A percentile compares a stretch with the other conserved stretches of the same genome.
These are phyloP conservation scores for Eonycteris spelaea DNA, from an alignment of 2,113 vertebrate genomes.

Conservation along the genomic window DNA sequence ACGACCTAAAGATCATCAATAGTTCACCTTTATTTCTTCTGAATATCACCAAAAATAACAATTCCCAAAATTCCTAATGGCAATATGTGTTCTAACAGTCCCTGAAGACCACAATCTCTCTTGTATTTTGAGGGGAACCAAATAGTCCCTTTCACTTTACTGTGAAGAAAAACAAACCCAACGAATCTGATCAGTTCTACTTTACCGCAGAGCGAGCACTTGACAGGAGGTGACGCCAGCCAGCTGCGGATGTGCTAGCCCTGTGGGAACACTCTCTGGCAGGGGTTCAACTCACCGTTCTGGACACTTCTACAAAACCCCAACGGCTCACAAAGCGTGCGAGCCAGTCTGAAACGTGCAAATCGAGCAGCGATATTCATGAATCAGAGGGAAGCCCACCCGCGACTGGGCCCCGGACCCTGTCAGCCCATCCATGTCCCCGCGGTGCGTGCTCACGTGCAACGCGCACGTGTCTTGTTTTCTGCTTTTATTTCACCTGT, in stretches of 20 bases:
- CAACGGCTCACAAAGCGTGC: accelerated
- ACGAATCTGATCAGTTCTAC: accelerated
- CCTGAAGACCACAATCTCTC: background rate
- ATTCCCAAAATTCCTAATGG: background rate
- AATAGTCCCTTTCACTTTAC: background rate
- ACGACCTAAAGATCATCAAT: background rate
- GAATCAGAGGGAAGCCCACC: background rate
- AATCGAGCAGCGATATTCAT: no score
- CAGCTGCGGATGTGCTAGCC: accelerated
- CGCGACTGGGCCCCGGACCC: accelerated
- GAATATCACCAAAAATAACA: background rate
- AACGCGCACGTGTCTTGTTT: no score
- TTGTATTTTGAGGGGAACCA: background rate
- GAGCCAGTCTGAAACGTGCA: accelerated
- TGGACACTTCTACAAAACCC: background rate
- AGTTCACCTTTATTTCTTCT: background rate
- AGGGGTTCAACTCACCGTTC: accelerated
- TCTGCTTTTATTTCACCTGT: background rate
- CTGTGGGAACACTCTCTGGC: accelerated
- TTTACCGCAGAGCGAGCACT: background rate
- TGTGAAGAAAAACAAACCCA: background rate
- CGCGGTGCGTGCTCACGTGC: background rate
- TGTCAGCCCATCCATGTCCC: accelerated
- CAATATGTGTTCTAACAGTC: background rate
- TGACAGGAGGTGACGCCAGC: accelerated